These are phyloP conservation scores for Magallana ariakensis DNA, from an alignment of 1,140 invertebrate genomes.

Conservation along the genomic window DNA sequence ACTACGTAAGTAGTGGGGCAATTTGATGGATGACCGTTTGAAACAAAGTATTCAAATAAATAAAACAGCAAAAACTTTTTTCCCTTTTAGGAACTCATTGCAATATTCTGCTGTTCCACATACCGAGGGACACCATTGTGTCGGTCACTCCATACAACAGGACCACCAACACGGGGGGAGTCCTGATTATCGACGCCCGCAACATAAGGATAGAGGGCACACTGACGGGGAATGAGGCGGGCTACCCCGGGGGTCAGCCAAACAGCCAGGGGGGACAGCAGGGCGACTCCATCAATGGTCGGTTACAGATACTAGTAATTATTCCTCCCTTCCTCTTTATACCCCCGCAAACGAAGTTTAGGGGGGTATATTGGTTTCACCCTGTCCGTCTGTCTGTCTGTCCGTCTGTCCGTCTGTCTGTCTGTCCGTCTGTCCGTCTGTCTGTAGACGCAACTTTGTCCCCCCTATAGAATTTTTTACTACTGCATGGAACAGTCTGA, in stretches of 20 bases:
- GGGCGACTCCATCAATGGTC: slow-evolving; percentile 64
- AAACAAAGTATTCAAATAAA: no score
- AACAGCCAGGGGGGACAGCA: slow-evolving; percentile 55
- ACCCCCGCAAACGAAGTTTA: no score
- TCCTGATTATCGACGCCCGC: slow-evolving; percentile 59
- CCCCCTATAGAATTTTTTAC: no score
- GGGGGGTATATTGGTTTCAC: no score
- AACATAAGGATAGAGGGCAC: slow-evolving; percentile 67
- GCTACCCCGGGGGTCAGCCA: slow-evolving; percentile 61
- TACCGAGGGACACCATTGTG: slow-evolving; percentile 52
- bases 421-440: no score
- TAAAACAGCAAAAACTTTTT: neutral
- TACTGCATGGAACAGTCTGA: no score
- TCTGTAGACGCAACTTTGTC: no score
- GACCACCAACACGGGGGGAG: slow-evolving; percentile 47
- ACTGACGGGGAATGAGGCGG: slow-evolving; percentile 60
- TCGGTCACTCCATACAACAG: slow-evolving; percentile 58
- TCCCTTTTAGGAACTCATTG: slow-evolving; percentile 64
- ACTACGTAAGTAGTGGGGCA: no score
- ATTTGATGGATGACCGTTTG: no score
- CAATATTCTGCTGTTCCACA: slow-evolving; percentile 60
- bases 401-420: no score
- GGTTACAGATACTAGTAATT: neutral
- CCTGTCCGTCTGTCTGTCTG: no score
- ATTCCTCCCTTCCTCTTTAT: no score